Evolutionary conservation across 2,888 invertebrate genomes (phyloP).

Genomic region (Terebella lapidaria): DNA sequence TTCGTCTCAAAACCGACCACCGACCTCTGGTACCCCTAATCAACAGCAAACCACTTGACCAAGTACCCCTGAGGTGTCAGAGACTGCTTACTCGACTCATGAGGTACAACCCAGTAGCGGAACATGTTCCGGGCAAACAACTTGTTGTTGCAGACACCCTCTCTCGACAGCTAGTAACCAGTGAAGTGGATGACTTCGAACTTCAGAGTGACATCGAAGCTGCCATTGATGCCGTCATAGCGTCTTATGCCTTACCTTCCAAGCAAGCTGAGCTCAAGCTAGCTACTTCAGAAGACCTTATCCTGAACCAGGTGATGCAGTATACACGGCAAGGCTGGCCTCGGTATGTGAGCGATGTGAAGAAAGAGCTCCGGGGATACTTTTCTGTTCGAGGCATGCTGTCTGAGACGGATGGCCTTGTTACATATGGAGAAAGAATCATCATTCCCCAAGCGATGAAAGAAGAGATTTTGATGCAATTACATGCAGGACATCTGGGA

Average conservation of each 20-base stretch:
- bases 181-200: background rate
- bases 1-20: constrained; percentile 4
- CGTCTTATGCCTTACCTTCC: background rate
- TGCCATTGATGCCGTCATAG: background rate
- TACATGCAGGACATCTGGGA: constrained; percentile 23
- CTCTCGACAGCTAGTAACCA: background rate
- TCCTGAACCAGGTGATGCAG: background rate
- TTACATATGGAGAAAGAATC: background rate
- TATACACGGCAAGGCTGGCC: constrained; percentile 5
- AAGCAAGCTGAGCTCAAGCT: background rate
- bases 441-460: constrained; percentile 7
- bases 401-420: background rate
- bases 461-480: constrained; percentile 12
- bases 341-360: background rate
- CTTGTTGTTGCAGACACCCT: constrained; percentile 6
- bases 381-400: background rate
- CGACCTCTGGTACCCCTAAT: constrained; percentile 10
- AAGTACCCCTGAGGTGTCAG: constrained; percentile 4
- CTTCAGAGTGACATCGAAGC: background rate
- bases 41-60: background rate
- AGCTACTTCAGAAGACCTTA: background rate
- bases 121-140: constrained; percentile 5
- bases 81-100: constrained; percentile 8
- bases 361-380: background rate
- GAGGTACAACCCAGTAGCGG: constrained; percentile 4